phyloP scores from a whole-genome alignment of 1,140 invertebrate genomes.

The Frieseomelitta varia region DNA sequence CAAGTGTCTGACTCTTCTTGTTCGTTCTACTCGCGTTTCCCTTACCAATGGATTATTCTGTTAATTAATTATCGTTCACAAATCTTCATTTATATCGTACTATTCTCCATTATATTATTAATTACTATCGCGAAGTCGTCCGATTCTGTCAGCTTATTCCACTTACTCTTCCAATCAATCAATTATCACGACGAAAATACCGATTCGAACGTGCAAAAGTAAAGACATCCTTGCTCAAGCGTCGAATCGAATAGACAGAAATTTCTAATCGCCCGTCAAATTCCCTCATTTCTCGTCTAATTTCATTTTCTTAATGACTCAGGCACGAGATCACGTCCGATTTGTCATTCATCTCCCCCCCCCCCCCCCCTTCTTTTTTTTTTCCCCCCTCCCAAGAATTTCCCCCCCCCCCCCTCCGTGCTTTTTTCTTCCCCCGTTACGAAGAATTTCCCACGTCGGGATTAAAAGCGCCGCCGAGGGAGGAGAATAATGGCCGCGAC shows the following conservation, averaged over 20 bases:
- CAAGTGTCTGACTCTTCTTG: neutral
- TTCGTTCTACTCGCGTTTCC: neutral
- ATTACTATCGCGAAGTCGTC: too few species aligned
- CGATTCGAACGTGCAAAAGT: too few species aligned
- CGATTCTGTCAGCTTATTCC: too few species aligned
- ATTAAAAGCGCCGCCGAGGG: slow-evolving; percentile 14
- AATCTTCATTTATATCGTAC: too few species aligned
- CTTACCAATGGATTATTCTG: neutral
- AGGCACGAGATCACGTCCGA: too few species aligned
- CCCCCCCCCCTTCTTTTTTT: too few species aligned
- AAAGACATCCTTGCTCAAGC: neutral
- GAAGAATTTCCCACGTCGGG: neutral
- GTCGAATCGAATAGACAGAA: neutral
- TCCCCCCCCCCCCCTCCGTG: too few species aligned
- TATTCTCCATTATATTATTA: too few species aligned
- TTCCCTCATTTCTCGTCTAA: neutral
- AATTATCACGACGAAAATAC: too few species aligned
- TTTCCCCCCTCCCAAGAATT: too few species aligned
- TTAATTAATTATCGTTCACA: neutral
- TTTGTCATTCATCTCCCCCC: too few species aligned
- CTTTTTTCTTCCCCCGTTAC: neutral
- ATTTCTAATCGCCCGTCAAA: neutral
- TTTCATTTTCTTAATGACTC: neutral
- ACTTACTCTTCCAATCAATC: too few species aligned
- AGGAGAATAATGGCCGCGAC: slow-evolving; percentile 21